Percentiles rank a stretch among this genome's conserved stretches.
phyloP scores from a whole-genome alignment of 2,797 vertebrate genomes.

The Ceryle rudis region DNA sequence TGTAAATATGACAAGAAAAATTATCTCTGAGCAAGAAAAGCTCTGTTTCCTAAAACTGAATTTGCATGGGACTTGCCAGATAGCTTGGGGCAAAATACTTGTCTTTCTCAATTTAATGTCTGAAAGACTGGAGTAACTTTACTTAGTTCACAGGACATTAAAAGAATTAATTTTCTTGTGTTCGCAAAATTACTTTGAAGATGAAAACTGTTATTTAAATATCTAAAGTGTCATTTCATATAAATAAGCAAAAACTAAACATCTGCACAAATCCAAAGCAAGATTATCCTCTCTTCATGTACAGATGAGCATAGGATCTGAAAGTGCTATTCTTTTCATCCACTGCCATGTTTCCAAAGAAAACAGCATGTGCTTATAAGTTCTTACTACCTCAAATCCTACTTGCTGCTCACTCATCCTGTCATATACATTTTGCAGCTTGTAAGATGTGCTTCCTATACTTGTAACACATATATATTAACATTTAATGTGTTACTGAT shows the following conservation, averaged over 20 bases:
- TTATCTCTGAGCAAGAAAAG: not conserved
- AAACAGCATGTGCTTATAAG: not conserved
- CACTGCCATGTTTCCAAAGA: not conserved
- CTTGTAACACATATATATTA: not conserved
- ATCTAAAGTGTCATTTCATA: not conserved
- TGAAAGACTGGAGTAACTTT: not conserved
- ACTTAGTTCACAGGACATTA: not conserved
- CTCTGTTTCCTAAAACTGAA: not conserved
- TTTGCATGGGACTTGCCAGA: not conserved
- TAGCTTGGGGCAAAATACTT: not conserved
- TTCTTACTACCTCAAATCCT: not conserved
- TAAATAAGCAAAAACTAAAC: not conserved
- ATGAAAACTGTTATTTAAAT: not conserved
- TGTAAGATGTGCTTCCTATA: not conserved
- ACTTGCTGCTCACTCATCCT: not conserved
- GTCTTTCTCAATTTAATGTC: not conserved
- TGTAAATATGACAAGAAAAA: not conserved
- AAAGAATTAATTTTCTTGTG: not conserved
- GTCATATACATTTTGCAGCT: not conserved
- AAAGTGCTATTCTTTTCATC: not conserved
- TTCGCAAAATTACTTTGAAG: not conserved
- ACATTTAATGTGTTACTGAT: not conserved
- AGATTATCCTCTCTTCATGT: not conserved
- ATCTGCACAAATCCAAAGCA: not conserved
- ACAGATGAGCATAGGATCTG: not conserved